Evolutionary conservation across 2,888 invertebrate genomes (phyloP), one percentile per base, ranked within the genome.

Genomic region (Limnephilus marmoratus): DNA sequence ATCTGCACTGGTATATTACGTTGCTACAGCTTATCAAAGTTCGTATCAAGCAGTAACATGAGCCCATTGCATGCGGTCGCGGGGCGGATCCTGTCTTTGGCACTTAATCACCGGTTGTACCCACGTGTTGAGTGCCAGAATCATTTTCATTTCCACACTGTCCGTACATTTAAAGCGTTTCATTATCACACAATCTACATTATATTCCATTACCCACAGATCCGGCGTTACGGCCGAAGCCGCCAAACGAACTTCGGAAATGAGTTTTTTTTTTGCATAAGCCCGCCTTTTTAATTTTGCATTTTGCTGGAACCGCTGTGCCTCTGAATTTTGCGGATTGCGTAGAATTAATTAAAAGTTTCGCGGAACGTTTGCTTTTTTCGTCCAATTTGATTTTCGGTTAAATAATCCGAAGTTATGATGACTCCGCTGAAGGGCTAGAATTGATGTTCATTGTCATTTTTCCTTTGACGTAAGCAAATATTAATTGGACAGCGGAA

Each of bases 61-160:
- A 68, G 68, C 41, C 34, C 83, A 83, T 91, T 34, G 91, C 91
- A 88, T 91, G 91, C 87, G 81, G 80, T 49, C 82, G 29, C 45
- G 29, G 91, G 88, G 88, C 88, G 81, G 91, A 81, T 81, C 86
- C 88, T 83, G 37, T 68, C 81, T 86, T 91, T 24, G 41, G 88
- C 88, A 91, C 49, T 91, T 91, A 88, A 91, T 91, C 91, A 91
- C 49, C 31, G 5, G 81, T 82, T 53, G 49, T 80, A 45, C 41
- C 90, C 92, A 92, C 92, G 92, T 92, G 92, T 92, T 92, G 92
- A 92, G 90, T 90, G 29, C 49, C 83, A 41, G 90, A 92, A 87
- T 92, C 85, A 92, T 88, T 92, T 92, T 91, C 90, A 92, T 92
- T 92, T 90, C 81, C 90, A 90, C 92, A 85, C 81, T 86, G 90